Percentiles rank a stretch among this genome's conserved stretches.
These are phyloP conservation scores for Machimus rusticus DNA, from an alignment of 2,888 invertebrate genomes.

Conservation along the genomic window DNA sequence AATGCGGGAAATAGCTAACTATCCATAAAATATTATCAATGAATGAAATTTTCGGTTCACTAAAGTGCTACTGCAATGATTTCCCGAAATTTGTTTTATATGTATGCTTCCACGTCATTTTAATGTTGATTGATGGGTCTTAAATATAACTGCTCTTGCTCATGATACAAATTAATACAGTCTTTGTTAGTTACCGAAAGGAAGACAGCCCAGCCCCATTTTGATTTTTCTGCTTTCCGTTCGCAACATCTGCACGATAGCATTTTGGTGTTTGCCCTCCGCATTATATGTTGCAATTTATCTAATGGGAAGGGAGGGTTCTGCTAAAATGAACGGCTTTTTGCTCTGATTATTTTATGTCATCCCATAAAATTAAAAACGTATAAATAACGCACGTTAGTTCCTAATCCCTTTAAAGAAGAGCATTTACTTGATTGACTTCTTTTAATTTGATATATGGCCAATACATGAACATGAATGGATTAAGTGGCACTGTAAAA, in stretches of 20 bases:
- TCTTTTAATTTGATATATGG: slow-evolving; percentile 23
- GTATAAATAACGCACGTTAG: slow-evolving; percentile 29
- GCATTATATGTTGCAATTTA: slow-evolving; percentile 21
- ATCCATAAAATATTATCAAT: background rate
- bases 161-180: slow-evolving; percentile 8
- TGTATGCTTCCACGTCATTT: background rate
- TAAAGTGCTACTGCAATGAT: background rate
- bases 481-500: background rate
- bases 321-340: slow-evolving; percentile 1
- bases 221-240: background rate
- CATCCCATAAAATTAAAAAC: slow-evolving; percentile 36
- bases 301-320: slow-evolving; percentile 29
- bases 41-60: background rate
- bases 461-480: slow-evolving; percentile 9
- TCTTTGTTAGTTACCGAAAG: background rate
- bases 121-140: slow-evolving; percentile 5
- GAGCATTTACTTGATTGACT: slow-evolving; percentile 29
- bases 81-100: background rate
- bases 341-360: slow-evolving; percentile 25
- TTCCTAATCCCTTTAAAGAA: background rate
- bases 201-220: background rate
- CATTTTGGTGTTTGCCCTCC: slow-evolving; percentile 15
- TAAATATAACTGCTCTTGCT: background rate
- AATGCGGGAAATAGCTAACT: background rate
- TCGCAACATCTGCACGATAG: slow-evolving; percentile 22